These are phyloP conservation scores for Julus scanicus DNA, from an alignment of 2,888 invertebrate species.

Conservation along the genomic window DNA sequence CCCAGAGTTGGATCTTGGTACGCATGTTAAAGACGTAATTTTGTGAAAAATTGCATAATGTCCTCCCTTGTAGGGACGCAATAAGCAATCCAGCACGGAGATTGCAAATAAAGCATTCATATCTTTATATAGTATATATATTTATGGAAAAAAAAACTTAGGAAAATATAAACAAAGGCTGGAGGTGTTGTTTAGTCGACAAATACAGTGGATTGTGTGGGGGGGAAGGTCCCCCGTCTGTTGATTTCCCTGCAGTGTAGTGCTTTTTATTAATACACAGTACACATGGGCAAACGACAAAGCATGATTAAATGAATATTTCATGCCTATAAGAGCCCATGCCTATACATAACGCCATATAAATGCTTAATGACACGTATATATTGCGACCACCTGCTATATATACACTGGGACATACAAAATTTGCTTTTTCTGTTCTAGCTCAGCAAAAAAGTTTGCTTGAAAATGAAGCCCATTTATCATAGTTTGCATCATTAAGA, in stretches of 20 bases:
- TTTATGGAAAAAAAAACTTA: slow-evolving; percentile 25
- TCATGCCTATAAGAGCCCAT: not conserved
- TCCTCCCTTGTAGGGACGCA: too few relatives aligned
- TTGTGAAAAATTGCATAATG: too few relatives aligned
- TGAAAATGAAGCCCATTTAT: slow-evolving; percentile 40
- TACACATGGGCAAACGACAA: not conserved
- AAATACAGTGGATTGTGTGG: not conserved
- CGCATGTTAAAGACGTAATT: too few relatives aligned
- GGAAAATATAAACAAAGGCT: not conserved
- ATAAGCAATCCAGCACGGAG: not conserved
- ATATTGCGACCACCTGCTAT: slow-evolving; percentile 43
- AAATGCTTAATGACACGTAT: slow-evolving; percentile 22
- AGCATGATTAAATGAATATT: slow-evolving; percentile 25
- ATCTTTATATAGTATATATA: slow-evolving; percentile 24
- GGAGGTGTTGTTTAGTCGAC: not conserved
- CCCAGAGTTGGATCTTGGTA: not conserved
- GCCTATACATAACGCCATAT: not conserved
- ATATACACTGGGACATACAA: not conserved
- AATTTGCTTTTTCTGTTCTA: not conserved
- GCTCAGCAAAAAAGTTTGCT: not conserved
- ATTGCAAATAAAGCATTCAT: slow-evolving; percentile 20
- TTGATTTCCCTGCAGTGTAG: slow-evolving; percentile 42
- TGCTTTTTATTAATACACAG: slow-evolving; percentile 19
- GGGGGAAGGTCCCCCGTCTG: not conserved
- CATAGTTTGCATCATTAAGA: slow-evolving; percentile 45